Conservation (phyloP, 2,113 vertebrate genomes). For the Piaya cayana region DNA sequence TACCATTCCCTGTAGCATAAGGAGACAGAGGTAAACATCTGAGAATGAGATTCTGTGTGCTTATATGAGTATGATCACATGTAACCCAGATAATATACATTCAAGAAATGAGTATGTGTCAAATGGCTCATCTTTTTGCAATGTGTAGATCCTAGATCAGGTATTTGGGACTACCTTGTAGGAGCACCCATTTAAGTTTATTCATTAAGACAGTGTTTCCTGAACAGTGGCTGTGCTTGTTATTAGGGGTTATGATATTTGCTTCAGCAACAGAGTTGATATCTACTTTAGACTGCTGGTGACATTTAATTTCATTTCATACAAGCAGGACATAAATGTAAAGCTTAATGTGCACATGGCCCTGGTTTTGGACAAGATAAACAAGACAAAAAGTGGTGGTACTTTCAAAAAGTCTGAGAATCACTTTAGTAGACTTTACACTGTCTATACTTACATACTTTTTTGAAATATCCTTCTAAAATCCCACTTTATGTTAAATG, state of each 20-base stretch:
- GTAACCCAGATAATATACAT: not conserved
- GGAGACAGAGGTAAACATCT: not conserved
- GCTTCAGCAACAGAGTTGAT: not conserved
- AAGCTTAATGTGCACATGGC: not conserved
- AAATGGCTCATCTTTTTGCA: not conserved
- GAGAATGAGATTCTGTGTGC: not conserved
- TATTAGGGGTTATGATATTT: not conserved
- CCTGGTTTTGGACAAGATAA: not conserved
- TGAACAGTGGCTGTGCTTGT: not conserved
- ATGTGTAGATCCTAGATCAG: not conserved
- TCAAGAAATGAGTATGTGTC: not conserved
- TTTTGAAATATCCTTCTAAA: not conserved
- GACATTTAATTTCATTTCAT: not conserved
- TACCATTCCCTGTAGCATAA: not conserved
- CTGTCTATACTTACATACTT: not conserved
- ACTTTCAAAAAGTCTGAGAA: not conserved
- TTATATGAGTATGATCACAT: not conserved
- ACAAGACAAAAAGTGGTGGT: not conserved
- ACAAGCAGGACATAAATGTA: not conserved
- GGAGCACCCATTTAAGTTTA: accelerated
- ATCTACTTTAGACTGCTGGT: not conserved
- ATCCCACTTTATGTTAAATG: not conserved
- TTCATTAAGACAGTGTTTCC: not conserved
- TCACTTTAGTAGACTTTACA: not conserved
- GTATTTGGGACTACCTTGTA: not conserved